Evolutionary conservation across 1,140 invertebrate species (phyloP), one percentile per base, ranked within the genome.

Genomic region (Drosophila cardini): DNA sequence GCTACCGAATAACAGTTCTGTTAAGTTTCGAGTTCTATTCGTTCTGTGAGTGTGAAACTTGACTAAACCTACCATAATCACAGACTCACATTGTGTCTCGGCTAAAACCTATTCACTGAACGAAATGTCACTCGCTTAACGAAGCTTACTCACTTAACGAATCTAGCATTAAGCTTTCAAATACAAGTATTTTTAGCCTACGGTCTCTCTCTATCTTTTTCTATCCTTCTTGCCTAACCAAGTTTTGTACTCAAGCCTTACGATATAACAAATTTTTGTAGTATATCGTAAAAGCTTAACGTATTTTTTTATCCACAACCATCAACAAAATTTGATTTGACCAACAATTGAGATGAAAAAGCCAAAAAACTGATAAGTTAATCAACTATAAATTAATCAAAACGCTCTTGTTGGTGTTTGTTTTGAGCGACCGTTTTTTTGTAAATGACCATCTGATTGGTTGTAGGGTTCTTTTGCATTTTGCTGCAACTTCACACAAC

Each of bases 171-270:
- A 67, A 72, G 69, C 69, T 67, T 72, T 10, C 18, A 32, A 53
- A 38, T 40, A 70, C 32, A 34, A 26, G 60, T 82, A 78, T 50
- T 62, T 63, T 67, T 82, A 83, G 82, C 60, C 63, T 48, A 63
- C 40, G 32, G 53, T 74, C 57, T 45, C 38, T 73, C 13, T 46
- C 56, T 48, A 6, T 52, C 46, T 58, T 4, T 64, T 30, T 42
- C 61, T 53, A 13, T 30, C 53, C 46, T 3, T 60, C 13, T 68
- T 18, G 52, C 48, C 36, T 75, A 63, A 71, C 60, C 62, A 60
- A 46, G 55, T 72, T 53, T 68, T 67, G 18, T 52, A 72, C 61
- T 48, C 4, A 50, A 50, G 10, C 43, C 34, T 69, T 69, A 62
- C 72, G 72, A 71, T 75, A 72, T 8, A 43, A 53, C 8, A 13